Percentiles rank a stretch among this genome's conserved stretches.
Evolutionary conservation across 2,888 invertebrate species (phyloP).

Genomic region (Idaea biselata): DNA sequence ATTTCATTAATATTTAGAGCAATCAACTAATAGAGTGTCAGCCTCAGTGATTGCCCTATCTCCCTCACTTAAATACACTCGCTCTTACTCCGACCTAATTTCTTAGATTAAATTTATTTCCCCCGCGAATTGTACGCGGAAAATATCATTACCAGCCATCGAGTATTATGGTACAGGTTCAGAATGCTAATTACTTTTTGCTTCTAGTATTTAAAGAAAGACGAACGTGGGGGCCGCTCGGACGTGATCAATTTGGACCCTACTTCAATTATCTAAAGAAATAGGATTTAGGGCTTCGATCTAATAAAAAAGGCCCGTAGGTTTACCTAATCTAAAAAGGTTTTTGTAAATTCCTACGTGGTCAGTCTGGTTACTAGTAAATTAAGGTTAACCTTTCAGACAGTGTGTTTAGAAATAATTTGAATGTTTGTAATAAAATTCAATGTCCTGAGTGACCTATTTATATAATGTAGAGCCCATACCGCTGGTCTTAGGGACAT

Average conservation of each 20-base stretch:
- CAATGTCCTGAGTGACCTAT: too few species aligned
- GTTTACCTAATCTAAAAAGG: neutral
- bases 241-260: neutral
- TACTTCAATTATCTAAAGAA: neutral
- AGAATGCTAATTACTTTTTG: constrained; percentile 26
- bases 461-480: too few species aligned
- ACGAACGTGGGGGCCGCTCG: constrained; percentile 21
- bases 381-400: neutral
- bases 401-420: too few species aligned
- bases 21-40: neutral
- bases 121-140: constrained; percentile 34
- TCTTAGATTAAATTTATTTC: constrained; percentile 63
- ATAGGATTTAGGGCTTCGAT: neutral
- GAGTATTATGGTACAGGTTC: constrained; percentile 30
- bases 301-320: neutral
- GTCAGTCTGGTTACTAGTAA: neutral
- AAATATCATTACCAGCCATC: constrained; percentile 44
- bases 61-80: constrained; percentile 39
- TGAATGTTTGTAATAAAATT: too few species aligned
- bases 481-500: too few species aligned
- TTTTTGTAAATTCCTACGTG: neutral
- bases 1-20: neutral
- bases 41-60: constrained; percentile 46
- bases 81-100: constrained; percentile 60
- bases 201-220: constrained; percentile 26